Base-by-base conservation (phyloP, 2,888 invertebrate genomes). In the Caenorhabditis wallacei region DNA sequence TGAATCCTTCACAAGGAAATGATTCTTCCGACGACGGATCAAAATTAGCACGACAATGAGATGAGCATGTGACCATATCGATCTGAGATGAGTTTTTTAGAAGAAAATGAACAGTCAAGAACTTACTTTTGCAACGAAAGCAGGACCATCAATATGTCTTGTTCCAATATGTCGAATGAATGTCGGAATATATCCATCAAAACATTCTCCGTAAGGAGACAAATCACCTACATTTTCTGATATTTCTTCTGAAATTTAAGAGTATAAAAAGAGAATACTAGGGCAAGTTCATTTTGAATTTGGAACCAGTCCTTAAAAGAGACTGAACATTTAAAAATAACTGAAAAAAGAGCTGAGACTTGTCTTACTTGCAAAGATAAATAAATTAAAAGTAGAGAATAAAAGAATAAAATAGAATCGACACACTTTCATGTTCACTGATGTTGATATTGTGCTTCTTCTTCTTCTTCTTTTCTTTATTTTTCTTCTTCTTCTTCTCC, bases 1-100 rank as follows among this genome's bases (percentile, higher is more conserved):
- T 89, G 82, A 89, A 88, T 0, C 86, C 87, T 57, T 70, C 70
- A 59, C 88, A 89, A 10, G 84, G 86, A 30, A 87, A 81, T 8
- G 68, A 40, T 26, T 74, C 82, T n/a, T 87, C 88, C 8, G 80
- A 80, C 10, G 84, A 72, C 0, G 88, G 86, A 66, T 88, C 85
- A 35, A 80, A 81, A 56, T 86, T 87, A 11, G 80, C 43, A 1
- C 86, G 85, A 61, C 88, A 88, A 46, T 84, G 76, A 11, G 80
- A 56, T 10, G 86, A 79, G 51, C 87, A 87, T 0, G 85, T 83
- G 10, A 84, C 84, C 85, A 87, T 80, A 35, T 86, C 86, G 8
- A 84, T 54, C 83, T 85, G 76, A 48, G 63, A 66, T 18, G 18
- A 70, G 10, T n/a, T 4, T 18, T 5, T 20, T 4, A 18, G 30